Conservation (phyloP, 2,888 invertebrate genomes). For the Plagodis dolabraria region DNA sequence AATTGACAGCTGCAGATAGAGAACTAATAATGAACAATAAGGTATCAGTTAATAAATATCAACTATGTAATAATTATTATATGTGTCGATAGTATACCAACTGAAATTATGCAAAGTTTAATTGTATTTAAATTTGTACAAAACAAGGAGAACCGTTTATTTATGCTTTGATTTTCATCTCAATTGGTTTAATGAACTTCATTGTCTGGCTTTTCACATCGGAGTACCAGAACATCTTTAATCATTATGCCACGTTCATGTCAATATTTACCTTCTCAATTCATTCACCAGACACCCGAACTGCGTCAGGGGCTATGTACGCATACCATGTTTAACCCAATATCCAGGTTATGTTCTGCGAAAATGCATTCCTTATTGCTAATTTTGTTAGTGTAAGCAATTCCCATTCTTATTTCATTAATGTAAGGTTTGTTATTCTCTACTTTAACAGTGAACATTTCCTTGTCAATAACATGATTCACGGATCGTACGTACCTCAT, state of each 20-base stretch:
- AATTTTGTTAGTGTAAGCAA: conserved; percentile 1
- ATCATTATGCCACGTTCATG: conserved; percentile 14
- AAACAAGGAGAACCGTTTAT: neutral
- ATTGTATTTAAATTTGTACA: too few relatives aligned
- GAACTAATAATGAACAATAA: too few relatives aligned
- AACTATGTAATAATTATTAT: too few relatives aligned
- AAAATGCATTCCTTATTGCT: conserved; percentile 16
- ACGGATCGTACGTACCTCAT: conserved; percentile 11
- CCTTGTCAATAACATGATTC: conserved; percentile 24
- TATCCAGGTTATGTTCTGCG: conserved; percentile 23
- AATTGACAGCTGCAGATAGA: too few relatives aligned
- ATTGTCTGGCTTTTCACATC: conserved; percentile 16
- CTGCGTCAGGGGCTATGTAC: conserved; percentile 6
- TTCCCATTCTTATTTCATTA: conserved; percentile 18
- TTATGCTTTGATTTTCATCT: conserved; percentile 7
- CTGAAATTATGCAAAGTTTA: too few relatives aligned
- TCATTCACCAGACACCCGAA: conserved; percentile 19
- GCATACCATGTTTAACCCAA: conserved; percentile 11
- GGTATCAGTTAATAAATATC: too few relatives aligned
- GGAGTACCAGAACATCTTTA: conserved; percentile 5
- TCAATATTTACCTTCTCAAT: conserved; percentile 29
- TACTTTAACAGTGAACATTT: conserved; percentile 9
- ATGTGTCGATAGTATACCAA: too few relatives aligned
- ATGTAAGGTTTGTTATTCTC: conserved; percentile 9
- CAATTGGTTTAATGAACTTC: conserved; percentile 16